Evolutionary conservation across 2,888 invertebrate genomes (phyloP).

Genomic region (Drosophila neotestacea): DNA sequence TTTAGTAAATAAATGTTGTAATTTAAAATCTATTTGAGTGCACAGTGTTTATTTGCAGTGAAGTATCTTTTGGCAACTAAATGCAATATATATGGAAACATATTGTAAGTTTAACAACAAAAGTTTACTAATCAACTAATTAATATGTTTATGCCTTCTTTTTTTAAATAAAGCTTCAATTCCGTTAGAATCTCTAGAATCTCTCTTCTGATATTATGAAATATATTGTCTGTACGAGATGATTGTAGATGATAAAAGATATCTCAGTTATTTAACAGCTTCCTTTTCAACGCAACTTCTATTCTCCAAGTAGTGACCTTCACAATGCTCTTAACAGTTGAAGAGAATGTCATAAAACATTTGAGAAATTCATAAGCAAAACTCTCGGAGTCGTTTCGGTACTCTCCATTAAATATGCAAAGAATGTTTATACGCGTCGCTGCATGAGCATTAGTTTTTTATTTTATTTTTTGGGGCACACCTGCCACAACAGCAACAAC

Average conservation of each 20-base stretch:
- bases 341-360: slow-evolving; percentile 28
- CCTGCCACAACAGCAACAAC: slow-evolving; percentile 26
- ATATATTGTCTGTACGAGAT: neutral
- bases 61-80: neutral
- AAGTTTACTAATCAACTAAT: neutral
- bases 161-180: neutral
- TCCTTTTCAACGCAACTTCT: slow-evolving; percentile 2
- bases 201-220: slow-evolving; percentile 11
- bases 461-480: slow-evolving; percentile 31
- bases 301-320: slow-evolving; percentile 42
- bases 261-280: slow-evolving; percentile 12
- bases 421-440: slow-evolving; percentile 45
- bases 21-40: neutral
- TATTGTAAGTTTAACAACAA: neutral
- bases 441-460: slow-evolving; percentile 39
- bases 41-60: neutral
- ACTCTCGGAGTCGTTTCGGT: slow-evolving; percentile 1
- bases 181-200: slow-evolving; percentile 7
- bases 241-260: slow-evolving; percentile 4
- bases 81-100: neutral
- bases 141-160: neutral
- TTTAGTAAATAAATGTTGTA: neutral
- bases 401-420: slow-evolving; percentile 49
- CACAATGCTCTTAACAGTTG: slow-evolving; percentile 21
- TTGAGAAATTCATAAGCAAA: slow-evolving; percentile 9